Percentiles rank a stretch among this genome's conserved stretches.
phyloP scores from a whole-genome alignment of 2,113 vertebrate species.

The Coptodon bakossiorum region DNA sequence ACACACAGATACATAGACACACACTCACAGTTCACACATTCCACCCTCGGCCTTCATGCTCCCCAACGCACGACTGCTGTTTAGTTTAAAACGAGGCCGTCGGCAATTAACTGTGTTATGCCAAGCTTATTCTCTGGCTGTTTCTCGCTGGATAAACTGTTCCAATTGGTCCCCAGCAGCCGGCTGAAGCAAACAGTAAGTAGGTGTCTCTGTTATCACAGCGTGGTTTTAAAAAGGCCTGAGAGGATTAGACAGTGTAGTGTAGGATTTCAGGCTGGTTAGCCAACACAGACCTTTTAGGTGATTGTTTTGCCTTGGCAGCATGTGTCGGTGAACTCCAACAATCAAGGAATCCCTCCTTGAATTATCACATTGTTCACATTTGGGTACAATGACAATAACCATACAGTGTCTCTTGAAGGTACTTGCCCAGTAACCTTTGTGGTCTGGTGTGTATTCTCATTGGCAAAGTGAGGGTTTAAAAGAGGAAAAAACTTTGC shows the following conservation, averaged over 20 bases:
- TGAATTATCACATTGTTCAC: neutral
- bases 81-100: constrained; percentile 64
- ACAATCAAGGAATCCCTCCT: neutral
- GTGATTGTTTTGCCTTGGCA: constrained; percentile 12
- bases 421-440: neutral
- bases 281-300: neutral
- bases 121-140: constrained; percentile 59
- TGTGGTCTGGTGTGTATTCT: neutral
- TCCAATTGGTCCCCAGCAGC: constrained; percentile 59
- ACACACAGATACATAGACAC: constrained; percentile 13
- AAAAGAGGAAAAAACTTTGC: neutral
- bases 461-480: neutral
- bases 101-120: constrained; percentile 68
- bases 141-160: constrained; percentile 60
- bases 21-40: constrained; percentile 25
- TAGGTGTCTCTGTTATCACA: constrained; percentile 58
- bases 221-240: constrained; percentile 47
- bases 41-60: constrained; percentile 4
- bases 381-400: neutral
- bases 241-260: constrained; percentile 31
- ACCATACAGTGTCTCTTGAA: neutral
- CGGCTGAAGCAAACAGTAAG: constrained; percentile 26
- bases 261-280: constrained; percentile 14
- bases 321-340: neutral
- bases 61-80: constrained; percentile 40